phyloP scores from a whole-genome alignment of 2,888 invertebrate species.

The Aleiodes leptofemur region DNA sequence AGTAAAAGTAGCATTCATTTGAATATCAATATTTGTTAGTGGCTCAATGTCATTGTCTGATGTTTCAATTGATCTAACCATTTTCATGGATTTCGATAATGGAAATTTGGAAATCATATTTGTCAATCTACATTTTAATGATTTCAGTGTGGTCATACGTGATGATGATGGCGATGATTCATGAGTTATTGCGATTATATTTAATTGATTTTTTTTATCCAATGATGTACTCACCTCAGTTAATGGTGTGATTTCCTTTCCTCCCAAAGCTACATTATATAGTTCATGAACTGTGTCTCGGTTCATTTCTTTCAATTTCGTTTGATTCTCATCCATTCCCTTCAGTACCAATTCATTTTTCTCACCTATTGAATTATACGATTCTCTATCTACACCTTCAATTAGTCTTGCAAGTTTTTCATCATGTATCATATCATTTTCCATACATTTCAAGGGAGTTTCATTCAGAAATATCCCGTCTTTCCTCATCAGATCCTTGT shows the following conservation, averaged over 20 bases:
- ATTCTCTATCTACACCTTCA: too few species aligned
- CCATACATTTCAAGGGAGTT: too few species aligned
- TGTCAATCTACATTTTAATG: slow-evolving; percentile 51
- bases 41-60: not conserved
- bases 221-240: slow-evolving; percentile 37
- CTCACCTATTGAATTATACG: not conserved
- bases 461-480: too few species aligned
- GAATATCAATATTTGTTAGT: slow-evolving; percentile 3
- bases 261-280: slow-evolving; percentile 24
- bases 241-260: not conserved
- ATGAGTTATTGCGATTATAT: not conserved
- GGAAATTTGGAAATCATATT: slow-evolving; percentile 56
- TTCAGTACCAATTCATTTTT: not conserved
- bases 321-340: not conserved
- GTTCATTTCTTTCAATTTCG: not conserved
- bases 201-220: slow-evolving; percentile 12
- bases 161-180: slow-evolving; percentile 40
- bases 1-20: not conserved
- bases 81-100: slow-evolving; percentile 50
- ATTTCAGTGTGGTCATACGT: slow-evolving; percentile 52
- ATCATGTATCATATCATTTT: too few species aligned
- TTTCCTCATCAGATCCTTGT: too few species aligned
- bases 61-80: slow-evolving; percentile 35
- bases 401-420: too few species aligned
- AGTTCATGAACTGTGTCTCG: slow-evolving; percentile 26